A percentile compares a stretch with the other conserved stretches of the same genome.
Conservation (phyloP, 2,888 invertebrate species). For the Agonopterix arenella region DNA sequence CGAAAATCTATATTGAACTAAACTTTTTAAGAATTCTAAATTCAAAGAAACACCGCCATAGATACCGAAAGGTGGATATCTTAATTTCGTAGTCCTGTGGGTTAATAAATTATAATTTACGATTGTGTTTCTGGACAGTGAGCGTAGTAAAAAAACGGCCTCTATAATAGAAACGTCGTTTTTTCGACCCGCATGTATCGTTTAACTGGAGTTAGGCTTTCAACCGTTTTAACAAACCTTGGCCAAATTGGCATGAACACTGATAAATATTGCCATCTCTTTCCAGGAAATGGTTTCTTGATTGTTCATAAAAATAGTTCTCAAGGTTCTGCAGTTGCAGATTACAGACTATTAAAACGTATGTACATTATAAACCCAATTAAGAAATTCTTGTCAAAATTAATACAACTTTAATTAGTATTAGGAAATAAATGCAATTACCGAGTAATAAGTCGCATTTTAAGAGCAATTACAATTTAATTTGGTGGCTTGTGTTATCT, state of each 20-base stretch:
- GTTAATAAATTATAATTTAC: slow-evolving; percentile 74
- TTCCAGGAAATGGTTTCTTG: slow-evolving; percentile 28
- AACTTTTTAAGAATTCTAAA: slow-evolving; percentile 27
- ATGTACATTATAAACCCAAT: slow-evolving; percentile 15
- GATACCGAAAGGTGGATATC: slow-evolving; percentile 59
- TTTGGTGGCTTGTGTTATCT: not conserved
- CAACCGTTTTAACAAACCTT: slow-evolving; percentile 40
- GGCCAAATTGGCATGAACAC: slow-evolving; percentile 32
- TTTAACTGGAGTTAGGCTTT: slow-evolving; percentile 49
- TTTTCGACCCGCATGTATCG: slow-evolving; percentile 63
- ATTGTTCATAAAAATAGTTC: not conserved
- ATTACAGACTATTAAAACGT: slow-evolving; percentile 1
- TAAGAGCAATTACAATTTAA: not conserved
- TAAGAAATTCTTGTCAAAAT: slow-evolving; percentile 12
- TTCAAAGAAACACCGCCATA: slow-evolving; percentile 59
- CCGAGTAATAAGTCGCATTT: slow-evolving; percentile 1
- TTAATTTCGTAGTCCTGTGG: slow-evolving; percentile 61
- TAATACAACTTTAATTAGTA: slow-evolving; percentile 5
- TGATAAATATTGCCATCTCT: slow-evolving; percentile 43
- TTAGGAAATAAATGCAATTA: not conserved
- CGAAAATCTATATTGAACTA: slow-evolving; percentile 49
- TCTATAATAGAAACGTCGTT: slow-evolving; percentile 69
- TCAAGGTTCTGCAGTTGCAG: not conserved
- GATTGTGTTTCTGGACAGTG: slow-evolving; percentile 53
- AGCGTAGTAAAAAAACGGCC: slow-evolving; percentile 54